A percentile compares a stretch with the other conserved stretches of the same genome.
phyloP scores from a whole-genome alignment of 1,140 invertebrate genomes.

The Aphis craccivora region DNA sequence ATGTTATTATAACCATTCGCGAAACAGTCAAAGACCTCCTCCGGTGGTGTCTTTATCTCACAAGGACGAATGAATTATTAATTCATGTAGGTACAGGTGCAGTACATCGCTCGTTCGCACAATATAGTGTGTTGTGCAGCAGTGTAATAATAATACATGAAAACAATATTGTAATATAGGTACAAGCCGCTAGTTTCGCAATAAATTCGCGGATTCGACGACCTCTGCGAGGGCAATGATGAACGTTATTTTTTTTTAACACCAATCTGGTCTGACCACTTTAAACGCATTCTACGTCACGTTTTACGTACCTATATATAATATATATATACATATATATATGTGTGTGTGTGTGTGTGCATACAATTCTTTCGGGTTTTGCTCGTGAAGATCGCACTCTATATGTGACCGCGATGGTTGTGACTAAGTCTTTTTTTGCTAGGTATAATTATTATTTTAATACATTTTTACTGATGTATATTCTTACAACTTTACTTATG shows the following conservation, averaged over 20 bases:
- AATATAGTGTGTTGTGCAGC: background rate
- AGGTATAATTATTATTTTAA: background rate
- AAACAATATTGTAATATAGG: constrained; percentile 4
- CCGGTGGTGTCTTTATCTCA: background rate
- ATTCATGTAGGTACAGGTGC: background rate
- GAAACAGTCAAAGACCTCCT: constrained; percentile 47
- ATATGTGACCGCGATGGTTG: background rate
- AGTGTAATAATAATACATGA: background rate
- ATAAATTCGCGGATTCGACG: constrained; percentile 28
- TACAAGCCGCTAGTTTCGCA: constrained; percentile 11
- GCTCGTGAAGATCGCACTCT: background rate
- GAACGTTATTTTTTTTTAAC: background rate
- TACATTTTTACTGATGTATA: background rate
- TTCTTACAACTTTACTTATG: background rate
- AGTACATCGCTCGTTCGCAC: background rate
- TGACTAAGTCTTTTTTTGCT: background rate
- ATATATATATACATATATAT: too few species aligned
- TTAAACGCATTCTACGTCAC: background rate
- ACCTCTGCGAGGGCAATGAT: background rate
- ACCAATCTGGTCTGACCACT: constrained; percentile 34
- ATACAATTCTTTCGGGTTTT: background rate
- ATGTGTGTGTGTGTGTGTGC: too few species aligned
- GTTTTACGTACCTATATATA: background rate
- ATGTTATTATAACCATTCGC: background rate
- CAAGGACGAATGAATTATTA: constrained; percentile 27